phyloP scores from a whole-genome alignment of 2,888 invertebrate genomes.

The Drosophila kuntzei region DNA sequence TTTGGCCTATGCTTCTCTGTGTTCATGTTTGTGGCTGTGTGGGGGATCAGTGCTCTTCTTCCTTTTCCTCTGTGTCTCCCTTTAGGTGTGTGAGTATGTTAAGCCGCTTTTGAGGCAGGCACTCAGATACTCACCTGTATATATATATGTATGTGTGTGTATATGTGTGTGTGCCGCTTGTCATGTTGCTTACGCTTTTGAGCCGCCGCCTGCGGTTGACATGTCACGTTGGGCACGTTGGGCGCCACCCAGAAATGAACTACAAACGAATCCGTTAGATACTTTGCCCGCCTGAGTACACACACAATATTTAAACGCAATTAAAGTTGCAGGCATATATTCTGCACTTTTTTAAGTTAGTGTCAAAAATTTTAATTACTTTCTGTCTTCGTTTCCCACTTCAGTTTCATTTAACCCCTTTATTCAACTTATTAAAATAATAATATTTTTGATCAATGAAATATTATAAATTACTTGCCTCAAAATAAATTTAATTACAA shows the following conservation, averaged over 20 bases:
- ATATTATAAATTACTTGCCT: neutral
- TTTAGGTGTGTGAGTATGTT: constrained; percentile 46
- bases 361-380: constrained; percentile 64
- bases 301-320: constrained; percentile 66
- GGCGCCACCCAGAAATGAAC: constrained; percentile 9
- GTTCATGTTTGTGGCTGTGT: constrained; percentile 22
- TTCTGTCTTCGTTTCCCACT: constrained; percentile 26
- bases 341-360: constrained; percentile 10
- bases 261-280: constrained; percentile 34
- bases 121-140: constrained; percentile 50
- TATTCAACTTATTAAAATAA: constrained; percentile 7
- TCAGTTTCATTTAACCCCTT: constrained; percentile 36
- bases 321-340: constrained; percentile 66
- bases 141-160: constrained; percentile 30
- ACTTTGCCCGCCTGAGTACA: constrained; percentile 15
- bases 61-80: constrained; percentile 12
- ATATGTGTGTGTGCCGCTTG: constrained; percentile 34
- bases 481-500: neutral
- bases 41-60: constrained; percentile 15
- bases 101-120: constrained; percentile 71
- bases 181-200: constrained; percentile 68
- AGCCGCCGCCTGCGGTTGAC: constrained; percentile 74
- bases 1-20: constrained; percentile 43
- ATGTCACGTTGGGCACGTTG: constrained; percentile 58
- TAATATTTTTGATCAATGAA: constrained; percentile 3